These are phyloP conservation scores for Coluber constrictor DNA, from an alignment of 2,797 vertebrate genomes.

Conservation along the genomic window DNA sequence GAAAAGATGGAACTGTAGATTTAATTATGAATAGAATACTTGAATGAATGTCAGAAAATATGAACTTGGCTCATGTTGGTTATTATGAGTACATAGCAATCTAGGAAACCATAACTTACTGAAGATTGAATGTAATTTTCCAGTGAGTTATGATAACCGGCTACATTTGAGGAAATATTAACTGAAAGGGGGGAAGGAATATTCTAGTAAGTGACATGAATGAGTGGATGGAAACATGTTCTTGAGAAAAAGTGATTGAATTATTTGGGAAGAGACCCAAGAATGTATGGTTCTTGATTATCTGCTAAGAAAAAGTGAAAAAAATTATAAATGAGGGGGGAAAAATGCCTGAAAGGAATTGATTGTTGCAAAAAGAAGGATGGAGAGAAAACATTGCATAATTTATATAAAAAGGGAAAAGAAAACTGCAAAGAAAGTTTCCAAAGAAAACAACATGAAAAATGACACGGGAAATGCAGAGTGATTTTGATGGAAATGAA, in stretches of 20 bases:
- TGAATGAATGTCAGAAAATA: neutral
- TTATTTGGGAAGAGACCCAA: neutral
- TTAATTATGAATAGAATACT: neutral
- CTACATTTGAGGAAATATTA: neutral
- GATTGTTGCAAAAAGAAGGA: neutral
- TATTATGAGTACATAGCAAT: neutral
- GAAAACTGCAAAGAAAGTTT: neutral
- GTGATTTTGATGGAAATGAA: neutral
- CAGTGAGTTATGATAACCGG: neutral
- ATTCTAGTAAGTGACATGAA: neutral
- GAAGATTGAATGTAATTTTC: neutral
- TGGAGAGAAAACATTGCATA: neutral
- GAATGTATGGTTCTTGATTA: neutral
- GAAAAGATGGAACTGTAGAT: neutral
- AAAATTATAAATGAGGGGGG: neutral
- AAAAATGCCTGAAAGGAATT: neutral
- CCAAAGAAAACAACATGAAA: neutral
- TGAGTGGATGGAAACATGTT: neutral
- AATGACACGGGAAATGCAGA: neutral
- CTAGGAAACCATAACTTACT: neutral
- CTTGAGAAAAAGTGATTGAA: neutral
- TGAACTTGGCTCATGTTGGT: neutral
- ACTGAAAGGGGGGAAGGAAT: neutral
- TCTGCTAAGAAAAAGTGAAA: neutral
- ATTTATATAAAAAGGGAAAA: neutral